phyloP scores from a whole-genome alignment of 2,113 vertebrate genomes.

The Panthera tigris region DNA sequence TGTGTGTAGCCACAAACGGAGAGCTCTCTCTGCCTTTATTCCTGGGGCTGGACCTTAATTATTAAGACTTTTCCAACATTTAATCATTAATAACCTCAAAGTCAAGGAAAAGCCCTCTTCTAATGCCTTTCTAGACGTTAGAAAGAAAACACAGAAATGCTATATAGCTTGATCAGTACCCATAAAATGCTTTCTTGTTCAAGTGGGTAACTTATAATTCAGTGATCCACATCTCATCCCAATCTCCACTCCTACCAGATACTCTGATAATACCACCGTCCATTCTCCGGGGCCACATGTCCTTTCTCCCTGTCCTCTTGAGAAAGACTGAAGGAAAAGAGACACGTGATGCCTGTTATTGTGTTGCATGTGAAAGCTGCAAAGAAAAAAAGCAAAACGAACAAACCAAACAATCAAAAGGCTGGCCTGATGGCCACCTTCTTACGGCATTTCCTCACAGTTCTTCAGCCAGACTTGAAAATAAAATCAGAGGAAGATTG shows the following conservation, averaged over 20 bases:
- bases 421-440: background rate
- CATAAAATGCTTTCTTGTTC: background rate
- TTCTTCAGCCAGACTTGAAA: background rate
- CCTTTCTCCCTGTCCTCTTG: background rate
- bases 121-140: background rate
- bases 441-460: background rate
- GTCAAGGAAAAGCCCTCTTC: background rate
- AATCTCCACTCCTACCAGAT: background rate
- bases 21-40: background rate
- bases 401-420: background rate
- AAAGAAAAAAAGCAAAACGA: background rate
- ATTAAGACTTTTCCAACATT: background rate
- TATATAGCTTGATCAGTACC: background rate
- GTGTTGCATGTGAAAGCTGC: background rate
- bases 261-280: background rate
- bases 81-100: background rate
- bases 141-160: background rate
- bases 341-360: background rate
- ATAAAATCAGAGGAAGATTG: background rate
- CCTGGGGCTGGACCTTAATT: background rate
- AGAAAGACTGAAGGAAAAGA: background rate
- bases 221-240: background rate
- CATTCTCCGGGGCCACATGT: background rate
- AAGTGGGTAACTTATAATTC: background rate
- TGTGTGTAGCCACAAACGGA: conserved; percentile 16